Conservation (phyloP, 2,113 vertebrate genomes). For the Seriola aureovittata region DNA sequence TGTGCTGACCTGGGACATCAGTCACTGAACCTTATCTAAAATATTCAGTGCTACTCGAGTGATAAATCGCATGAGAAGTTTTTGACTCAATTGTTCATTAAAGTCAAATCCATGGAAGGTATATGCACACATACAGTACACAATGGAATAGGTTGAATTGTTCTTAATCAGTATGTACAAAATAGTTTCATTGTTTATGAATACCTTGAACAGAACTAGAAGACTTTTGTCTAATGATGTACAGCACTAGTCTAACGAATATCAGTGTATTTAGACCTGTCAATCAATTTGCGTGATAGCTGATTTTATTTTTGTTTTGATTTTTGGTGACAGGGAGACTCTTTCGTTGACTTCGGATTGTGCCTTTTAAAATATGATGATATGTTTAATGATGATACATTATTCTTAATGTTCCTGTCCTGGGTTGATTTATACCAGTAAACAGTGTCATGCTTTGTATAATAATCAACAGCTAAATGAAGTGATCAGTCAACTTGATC, state of each 20-base stretch:
- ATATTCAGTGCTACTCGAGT: constrained; percentile 26
- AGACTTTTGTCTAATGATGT: neutral
- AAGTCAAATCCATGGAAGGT: neutral
- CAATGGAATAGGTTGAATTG: no score
- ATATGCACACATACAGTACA: neutral
- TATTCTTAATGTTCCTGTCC: neutral
- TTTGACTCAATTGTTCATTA: constrained; percentile 12
- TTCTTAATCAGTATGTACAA: no score
- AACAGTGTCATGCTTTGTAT: constrained; percentile 29
- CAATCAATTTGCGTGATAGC: neutral
- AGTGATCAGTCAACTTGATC: constrained; percentile 43
- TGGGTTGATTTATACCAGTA: constrained; percentile 39
- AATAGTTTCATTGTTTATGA: neutral
- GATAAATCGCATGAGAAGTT: constrained; percentile 50
- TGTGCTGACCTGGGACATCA: constrained; percentile 58
- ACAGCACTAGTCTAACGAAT: neutral
- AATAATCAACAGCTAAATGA: constrained; percentile 39
- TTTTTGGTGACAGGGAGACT: neutral
- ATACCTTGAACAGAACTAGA: neutral
- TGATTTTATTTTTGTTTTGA: neutral
- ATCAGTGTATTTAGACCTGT: neutral
- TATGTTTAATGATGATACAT: constrained; percentile 23
- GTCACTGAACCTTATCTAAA: constrained; percentile 68
- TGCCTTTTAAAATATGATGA: constrained; percentile 25
- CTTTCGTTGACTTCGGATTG: neutral